Evolutionary conservation across 2,797 vertebrate genomes (phyloP), one percentile per base, ranked within the genome.

Genomic region (Lithobates sylvaticus): DNA sequence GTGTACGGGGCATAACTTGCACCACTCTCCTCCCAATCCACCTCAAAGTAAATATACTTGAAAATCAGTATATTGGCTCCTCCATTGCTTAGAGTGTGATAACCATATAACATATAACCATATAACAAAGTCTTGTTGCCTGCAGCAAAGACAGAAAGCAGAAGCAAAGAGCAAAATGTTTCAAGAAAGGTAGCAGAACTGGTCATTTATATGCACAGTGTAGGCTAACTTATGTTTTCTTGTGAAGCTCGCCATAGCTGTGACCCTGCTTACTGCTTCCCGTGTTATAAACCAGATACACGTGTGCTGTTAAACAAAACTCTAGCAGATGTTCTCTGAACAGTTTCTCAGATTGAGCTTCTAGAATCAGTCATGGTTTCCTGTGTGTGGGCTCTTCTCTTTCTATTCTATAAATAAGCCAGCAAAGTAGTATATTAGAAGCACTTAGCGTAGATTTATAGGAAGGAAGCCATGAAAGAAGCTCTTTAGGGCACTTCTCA

Each of bases 401-500:
- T 32, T 10, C 47, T 58, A n/a, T 23, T 54, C 10, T 34, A 42
- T 42, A 15, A 15, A 54, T 65, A 65, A 58, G 68, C 50, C 67
- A 80, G 27, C 70, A 54, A 70, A 54, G 61, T 13, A 42, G 36
- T 50, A 7, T 34, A 47, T 70, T 54, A 34, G 23, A 50, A 47
- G 16, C 23, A 12, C 23, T 18, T 27, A 7, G 65, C 2, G 65
- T 47, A 26, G 27, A 50, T n/a, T 68, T 36, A 3, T 12, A 6
- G 16, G 39, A 54, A 3, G 44, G 47, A 32, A 81, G 68, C 44
- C 26, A 27, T 16, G 0, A 70, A 36, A 64, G 36, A 73, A 61
- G 42, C 78, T 81, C 69, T 29, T 32, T 13, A 34, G 36, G 34
- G 15, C 54, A n/a, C 50, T 27, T 32, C 76, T 47, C 90, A 91